A percentile compares a stretch with the other conserved stretches of the same genome.
Conservation (phyloP, 2,888 invertebrate species). For the Iselma pallidipennis region DNA sequence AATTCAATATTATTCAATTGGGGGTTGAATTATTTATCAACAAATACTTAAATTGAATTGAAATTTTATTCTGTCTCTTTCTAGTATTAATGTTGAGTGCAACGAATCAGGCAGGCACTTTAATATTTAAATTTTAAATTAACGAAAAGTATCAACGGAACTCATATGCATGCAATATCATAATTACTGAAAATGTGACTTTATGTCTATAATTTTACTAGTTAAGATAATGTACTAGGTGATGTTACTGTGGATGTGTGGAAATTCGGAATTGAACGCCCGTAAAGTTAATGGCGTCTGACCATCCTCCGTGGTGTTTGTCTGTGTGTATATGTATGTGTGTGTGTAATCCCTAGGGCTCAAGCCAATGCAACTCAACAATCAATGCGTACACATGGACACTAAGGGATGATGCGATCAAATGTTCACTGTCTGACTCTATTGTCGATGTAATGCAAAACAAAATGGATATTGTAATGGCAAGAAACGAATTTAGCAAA, state of each 20-base stretch:
- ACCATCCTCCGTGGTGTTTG: too few species aligned
- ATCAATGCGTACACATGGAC: neutral
- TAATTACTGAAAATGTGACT: too few species aligned
- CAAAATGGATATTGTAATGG: conserved; percentile 46
- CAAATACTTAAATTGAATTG: conserved; percentile 5
- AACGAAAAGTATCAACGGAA: too few species aligned
- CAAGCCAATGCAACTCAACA: neutral
- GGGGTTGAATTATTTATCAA: conserved; percentile 10
- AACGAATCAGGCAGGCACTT: too few species aligned
- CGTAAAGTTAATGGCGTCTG: too few species aligned
- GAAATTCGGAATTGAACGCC: too few species aligned
- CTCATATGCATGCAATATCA: too few species aligned
- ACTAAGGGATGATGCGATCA: conserved; percentile 1
- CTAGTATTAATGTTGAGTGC: neutral
- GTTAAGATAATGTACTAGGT: too few species aligned
- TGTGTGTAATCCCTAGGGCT: neutral
- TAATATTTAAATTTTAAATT: neutral
- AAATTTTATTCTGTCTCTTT: neutral
- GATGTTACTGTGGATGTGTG: too few species aligned
- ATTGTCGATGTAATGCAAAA: conserved; percentile 40
- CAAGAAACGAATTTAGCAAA: conserved; percentile 45
- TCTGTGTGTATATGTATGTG: too few species aligned
- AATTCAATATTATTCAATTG: neutral
- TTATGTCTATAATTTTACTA: too few species aligned
- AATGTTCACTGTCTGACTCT: conserved; percentile 35